Percentiles rank a stretch among this genome's conserved stretches.
phyloP scores from a whole-genome alignment of 2,113 vertebrate species.

The Salvator merianae region DNA sequence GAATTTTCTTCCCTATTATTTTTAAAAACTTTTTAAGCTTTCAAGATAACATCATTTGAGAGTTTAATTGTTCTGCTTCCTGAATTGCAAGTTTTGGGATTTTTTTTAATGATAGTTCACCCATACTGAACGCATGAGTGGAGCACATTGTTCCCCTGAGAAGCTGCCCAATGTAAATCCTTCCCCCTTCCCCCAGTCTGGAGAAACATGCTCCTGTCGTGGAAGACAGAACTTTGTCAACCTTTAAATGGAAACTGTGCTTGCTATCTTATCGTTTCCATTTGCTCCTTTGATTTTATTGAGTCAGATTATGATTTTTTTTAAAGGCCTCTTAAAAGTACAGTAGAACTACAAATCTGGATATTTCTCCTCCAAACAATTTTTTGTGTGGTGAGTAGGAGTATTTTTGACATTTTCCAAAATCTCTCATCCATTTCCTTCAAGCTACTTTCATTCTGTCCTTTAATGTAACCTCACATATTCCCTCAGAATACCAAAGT shows the following conservation, averaged over 20 bases:
- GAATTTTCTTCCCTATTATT: constrained; percentile 5
- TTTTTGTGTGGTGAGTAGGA: background rate
- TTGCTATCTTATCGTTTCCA: background rate
- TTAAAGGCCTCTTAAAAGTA: background rate
- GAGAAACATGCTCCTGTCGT: background rate
- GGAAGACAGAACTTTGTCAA: rapidly evolving
- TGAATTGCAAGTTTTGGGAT: constrained; percentile 15
- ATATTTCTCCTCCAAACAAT: background rate
- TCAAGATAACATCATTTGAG: constrained; percentile 44
- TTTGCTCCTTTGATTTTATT: background rate
- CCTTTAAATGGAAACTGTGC: background rate
- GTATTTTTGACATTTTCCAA: background rate
- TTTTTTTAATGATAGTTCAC: background rate
- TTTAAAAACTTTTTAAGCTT: constrained; percentile 30
- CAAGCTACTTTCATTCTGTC: background rate
- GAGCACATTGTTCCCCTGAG: background rate
- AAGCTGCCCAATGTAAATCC: background rate
- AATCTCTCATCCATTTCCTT: background rate
- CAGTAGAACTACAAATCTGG: background rate
- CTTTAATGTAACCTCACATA: background rate
- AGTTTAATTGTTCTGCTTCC: constrained; percentile 48
- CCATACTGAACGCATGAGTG: background rate
- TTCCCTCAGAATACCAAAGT: background rate
- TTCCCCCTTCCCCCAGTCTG: background rate
- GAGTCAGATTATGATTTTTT: background rate